Conservation (phyloP, 2,797 vertebrate genomes). For the Hozukius guyotensis region DNA sequence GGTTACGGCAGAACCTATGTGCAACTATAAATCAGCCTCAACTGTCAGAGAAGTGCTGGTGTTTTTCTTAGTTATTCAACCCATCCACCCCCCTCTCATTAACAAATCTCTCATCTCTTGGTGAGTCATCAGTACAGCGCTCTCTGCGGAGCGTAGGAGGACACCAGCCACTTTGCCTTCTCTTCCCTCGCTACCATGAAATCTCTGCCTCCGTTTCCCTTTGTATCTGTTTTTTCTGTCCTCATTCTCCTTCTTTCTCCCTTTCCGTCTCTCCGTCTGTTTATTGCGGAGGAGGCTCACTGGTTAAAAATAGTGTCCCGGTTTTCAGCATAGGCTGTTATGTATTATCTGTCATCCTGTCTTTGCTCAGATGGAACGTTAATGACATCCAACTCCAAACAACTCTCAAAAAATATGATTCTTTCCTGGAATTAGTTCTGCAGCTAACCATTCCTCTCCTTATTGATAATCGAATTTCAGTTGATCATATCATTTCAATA, state of each 20-base stretch:
- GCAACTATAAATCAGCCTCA: background rate
- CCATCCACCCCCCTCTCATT: slow-evolving; percentile 24
- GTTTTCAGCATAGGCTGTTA: background rate
- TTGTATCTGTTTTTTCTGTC: background rate
- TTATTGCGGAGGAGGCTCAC: slow-evolving; percentile 9
- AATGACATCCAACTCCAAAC: background rate
- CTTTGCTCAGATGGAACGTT: background rate
- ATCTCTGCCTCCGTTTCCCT: slow-evolving; percentile 24
- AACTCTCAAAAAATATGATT: background rate
- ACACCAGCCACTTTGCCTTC: slow-evolving; percentile 25
- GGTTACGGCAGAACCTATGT: background rate
- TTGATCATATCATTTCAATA: background rate
- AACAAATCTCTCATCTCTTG: slow-evolving; percentile 20
- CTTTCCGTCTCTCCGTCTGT: background rate
- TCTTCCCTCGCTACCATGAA: background rate
- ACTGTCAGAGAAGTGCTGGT: background rate
- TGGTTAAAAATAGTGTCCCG: slow-evolving; percentile 14
- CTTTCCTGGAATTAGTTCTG: background rate
- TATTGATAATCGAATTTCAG: background rate
- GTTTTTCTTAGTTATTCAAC: slow-evolving; percentile 11
- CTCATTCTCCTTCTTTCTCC: background rate
- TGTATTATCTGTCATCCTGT: background rate
- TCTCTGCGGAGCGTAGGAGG: slow-evolving; percentile 47
- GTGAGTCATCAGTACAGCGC: slow-evolving; percentile 48
- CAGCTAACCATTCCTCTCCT: background rate